Percentiles rank a stretch among this genome's conserved stretches.
Conservation (phyloP, 2,797 vertebrate species). For the Delichon dasypus region DNA sequence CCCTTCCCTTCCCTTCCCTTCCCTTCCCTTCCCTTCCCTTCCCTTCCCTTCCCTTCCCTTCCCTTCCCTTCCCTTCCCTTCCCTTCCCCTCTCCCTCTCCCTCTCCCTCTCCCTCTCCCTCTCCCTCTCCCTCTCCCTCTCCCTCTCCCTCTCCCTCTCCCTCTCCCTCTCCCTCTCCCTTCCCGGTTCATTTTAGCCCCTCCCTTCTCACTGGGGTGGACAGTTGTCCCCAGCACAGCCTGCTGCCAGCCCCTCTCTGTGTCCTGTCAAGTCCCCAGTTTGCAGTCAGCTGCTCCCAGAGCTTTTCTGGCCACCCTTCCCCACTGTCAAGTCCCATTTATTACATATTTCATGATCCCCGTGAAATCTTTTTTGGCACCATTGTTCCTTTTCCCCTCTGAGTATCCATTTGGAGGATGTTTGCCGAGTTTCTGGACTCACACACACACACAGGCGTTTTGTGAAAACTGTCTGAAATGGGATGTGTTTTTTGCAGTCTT, state of each 20-base stretch:
- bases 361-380: not conserved
- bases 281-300: not conserved
- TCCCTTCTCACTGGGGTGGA: not conserved
- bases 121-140: no score
- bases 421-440: not conserved
- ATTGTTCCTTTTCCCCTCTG: not conserved
- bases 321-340: not conserved
- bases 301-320: not conserved
- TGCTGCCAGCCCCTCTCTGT: not conserved
- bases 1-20: no score
- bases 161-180: not conserved
- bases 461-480: not conserved
- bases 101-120: no score
- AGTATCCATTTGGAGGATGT: not conserved
- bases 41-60: no score
- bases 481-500: conserved; percentile 82
- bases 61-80: no score
- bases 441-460: not conserved
- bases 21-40: no score
- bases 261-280: not conserved
- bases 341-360: not conserved
- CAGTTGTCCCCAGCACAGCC: not conserved
- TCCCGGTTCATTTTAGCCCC: not conserved
- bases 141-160: no score
- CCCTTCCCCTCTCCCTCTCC: no score